A percentile compares a stretch with the other conserved stretches of the same genome.
These are phyloP conservation scores for Lepas anatifera DNA, from an alignment of 2,888 invertebrate genomes.

Conservation along the genomic window DNA sequence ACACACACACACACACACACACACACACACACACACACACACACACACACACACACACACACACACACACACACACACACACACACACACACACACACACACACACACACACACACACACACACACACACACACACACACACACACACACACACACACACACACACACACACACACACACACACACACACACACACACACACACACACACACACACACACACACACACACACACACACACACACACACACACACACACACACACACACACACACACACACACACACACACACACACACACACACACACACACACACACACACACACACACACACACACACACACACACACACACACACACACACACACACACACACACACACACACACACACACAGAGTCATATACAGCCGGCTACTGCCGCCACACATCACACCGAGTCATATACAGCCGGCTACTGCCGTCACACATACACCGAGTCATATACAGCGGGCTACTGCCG, in stretches of 20 bases:
- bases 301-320: slow-evolving; percentile 13
- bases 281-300: slow-evolving; percentile 10
- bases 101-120: too few species aligned
- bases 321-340: slow-evolving; percentile 13
- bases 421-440: too few species aligned
- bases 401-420: neutral
- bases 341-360: slow-evolving; percentile 13
- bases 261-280: neutral
- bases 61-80: too few species aligned
- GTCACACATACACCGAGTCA: too few species aligned
- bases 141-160: too few species aligned
- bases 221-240: neutral
- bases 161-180: neutral
- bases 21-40: too few species aligned
- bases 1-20: too few species aligned
- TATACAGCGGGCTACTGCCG: too few species aligned
- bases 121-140: too few species aligned
- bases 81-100: too few species aligned
- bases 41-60: too few species aligned
- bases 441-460: too few species aligned
- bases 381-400: neutral
- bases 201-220: neutral
- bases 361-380: slow-evolving; percentile 13
- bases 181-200: slow-evolving; percentile 1
- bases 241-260: neutral